Percentiles rank a stretch among this genome's conserved stretches.
Evolutionary conservation across 64 coral and sea anemone species (phyloP).

Genomic region (Pocillopora damicornis): DNA sequence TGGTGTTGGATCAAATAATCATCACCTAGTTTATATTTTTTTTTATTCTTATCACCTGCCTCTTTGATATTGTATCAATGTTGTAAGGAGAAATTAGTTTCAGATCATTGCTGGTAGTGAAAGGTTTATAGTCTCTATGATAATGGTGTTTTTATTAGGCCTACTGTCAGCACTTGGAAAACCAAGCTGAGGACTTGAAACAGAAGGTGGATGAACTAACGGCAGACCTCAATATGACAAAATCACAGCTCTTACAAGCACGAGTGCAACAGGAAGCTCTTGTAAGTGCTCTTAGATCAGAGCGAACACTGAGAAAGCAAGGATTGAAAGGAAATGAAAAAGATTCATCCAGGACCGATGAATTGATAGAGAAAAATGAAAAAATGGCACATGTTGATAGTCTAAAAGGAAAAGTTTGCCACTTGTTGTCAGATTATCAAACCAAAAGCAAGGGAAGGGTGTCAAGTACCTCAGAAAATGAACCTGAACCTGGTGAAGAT

Average conservation of each 20-base stretch:
- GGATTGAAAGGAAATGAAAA: neutral
- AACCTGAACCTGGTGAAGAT: slow-evolving; percentile 2
- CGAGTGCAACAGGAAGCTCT: slow-evolving; percentile 82
- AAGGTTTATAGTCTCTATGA: too few relatives aligned
- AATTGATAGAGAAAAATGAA: slow-evolving; percentile 21
- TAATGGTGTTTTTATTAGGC: slow-evolving; percentile 48
- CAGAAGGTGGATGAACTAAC: slow-evolving; percentile 55
- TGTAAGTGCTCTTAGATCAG: slow-evolving; percentile 61
- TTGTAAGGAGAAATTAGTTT: too few relatives aligned
- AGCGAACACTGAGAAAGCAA: slow-evolving; percentile 53
- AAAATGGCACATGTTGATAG: slow-evolving; percentile 26
- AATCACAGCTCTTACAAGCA: slow-evolving; percentile 88
- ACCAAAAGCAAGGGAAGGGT: slow-evolving; percentile 3
- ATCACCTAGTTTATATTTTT: too few relatives aligned
- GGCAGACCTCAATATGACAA: slow-evolving; percentile 83
- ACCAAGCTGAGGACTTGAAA: slow-evolving; percentile 69
- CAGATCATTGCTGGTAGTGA: too few relatives aligned
- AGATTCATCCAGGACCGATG: slow-evolving; percentile 2
- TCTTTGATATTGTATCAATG: too few relatives aligned
- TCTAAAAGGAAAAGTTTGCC: slow-evolving; percentile 20
- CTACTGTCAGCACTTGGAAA: slow-evolving; percentile 82
- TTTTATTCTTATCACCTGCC: too few relatives aligned
- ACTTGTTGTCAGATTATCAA: neutral
- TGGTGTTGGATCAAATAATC: too few relatives aligned
- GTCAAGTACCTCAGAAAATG: neutral